phyloP scores from a whole-genome alignment of 2,113 vertebrate genomes.

The Sturnira hondurensis region DNA sequence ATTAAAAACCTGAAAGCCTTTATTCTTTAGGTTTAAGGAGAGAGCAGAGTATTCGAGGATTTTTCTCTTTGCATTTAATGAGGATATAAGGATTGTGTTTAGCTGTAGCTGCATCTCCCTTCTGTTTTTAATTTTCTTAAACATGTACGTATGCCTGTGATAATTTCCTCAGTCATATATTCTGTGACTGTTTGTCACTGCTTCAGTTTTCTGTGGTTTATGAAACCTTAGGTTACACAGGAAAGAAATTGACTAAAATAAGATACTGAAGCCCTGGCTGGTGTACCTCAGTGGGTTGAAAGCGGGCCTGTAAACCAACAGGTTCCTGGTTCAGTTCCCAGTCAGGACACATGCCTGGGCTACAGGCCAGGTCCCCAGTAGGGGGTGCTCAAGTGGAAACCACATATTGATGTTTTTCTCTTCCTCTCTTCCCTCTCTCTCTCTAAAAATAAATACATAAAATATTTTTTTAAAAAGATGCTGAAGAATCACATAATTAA shows the following conservation, averaged over 20 bases:
- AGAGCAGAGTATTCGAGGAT: neutral
- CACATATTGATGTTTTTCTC: too few species aligned
- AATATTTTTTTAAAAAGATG: neutral
- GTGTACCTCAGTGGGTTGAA: too few species aligned
- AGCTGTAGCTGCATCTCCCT: neutral
- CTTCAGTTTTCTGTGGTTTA: conserved; percentile 12
- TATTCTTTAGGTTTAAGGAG: neutral
- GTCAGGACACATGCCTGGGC: too few species aligned
- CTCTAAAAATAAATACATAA: too few species aligned
- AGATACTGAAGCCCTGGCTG: too few species aligned
- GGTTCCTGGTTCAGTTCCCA: too few species aligned
- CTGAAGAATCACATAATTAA: neutral
- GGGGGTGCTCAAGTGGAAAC: too few species aligned
- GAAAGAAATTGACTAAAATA: neutral
- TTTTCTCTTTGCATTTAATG: neutral
- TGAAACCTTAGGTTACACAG: neutral
- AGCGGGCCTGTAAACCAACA: too few species aligned
- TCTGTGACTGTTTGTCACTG: neutral
- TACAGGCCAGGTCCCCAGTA: too few species aligned
- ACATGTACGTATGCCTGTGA: neutral
- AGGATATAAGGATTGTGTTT: neutral
- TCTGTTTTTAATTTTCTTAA: neutral
- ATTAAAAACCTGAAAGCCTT: neutral
- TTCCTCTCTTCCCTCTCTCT: too few species aligned
- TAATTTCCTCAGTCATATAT: neutral